Conservation (phyloP, 2,113 vertebrate genomes). For the Vidua chalybeata region DNA sequence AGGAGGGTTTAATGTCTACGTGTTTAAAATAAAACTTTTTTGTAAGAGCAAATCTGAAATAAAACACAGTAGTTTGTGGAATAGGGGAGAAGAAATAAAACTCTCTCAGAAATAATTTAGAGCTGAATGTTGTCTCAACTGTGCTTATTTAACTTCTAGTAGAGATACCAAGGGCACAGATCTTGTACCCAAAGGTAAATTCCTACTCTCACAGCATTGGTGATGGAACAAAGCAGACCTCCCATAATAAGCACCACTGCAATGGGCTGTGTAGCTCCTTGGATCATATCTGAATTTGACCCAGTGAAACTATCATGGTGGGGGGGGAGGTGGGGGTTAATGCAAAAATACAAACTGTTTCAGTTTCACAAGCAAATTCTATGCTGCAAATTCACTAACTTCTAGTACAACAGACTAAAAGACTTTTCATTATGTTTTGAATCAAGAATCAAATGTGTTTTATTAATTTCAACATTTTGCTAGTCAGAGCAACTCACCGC, state of each 20-base stretch:
- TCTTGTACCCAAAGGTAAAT: background rate
- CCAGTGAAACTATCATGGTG: background rate
- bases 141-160: background rate
- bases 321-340: background rate
- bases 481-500: slow-evolving; percentile 39
- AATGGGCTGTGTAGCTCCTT: background rate
- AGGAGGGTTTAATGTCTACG: background rate
- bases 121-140: background rate
- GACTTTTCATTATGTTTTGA: slow-evolving; percentile 29
- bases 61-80: background rate
- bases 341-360: background rate
- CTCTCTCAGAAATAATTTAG: background rate
- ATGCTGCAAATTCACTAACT: slow-evolving; percentile 9
- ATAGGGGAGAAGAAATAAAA: background rate
- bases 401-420: slow-evolving; percentile 18
- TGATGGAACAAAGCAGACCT: background rate
- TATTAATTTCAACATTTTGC: slow-evolving; percentile 56
- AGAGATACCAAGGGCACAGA: background rate
- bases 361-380: slow-evolving; percentile 16
- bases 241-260: background rate
- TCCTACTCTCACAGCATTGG: background rate
- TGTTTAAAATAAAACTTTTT: background rate
- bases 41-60: background rate
- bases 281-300: background rate
- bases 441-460: slow-evolving; percentile 17